Percentiles rank a stretch among this genome's conserved stretches.
phyloP scores from a whole-genome alignment of 2,888 invertebrate species.

The Agrochola lychnidis region DNA sequence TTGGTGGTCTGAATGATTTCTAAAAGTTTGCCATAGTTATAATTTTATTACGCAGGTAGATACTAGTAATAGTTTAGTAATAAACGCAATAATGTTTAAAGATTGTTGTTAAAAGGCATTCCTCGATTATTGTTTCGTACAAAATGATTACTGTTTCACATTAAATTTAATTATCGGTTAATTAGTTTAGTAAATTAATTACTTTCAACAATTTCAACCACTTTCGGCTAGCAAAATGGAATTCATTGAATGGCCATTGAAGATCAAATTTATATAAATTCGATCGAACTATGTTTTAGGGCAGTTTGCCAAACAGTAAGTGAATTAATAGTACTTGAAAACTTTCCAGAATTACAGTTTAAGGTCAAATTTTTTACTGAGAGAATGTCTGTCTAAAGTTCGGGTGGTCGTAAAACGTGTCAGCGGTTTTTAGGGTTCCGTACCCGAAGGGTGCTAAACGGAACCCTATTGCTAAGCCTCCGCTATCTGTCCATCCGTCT shows the following conservation, averaged over 20 bases:
- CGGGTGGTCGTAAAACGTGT: no score
- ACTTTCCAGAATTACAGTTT: constrained; percentile 1
- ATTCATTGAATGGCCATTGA: constrained; percentile 41
- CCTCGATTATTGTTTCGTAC: neutral
- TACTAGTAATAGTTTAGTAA: neutral
- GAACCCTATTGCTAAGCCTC: no score
- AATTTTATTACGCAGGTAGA: no score
- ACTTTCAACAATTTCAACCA: constrained; percentile 32
- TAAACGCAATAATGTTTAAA: neutral
- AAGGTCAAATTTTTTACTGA: neutral
- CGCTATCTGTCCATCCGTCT: no score
- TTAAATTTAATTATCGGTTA: constrained; percentile 12
- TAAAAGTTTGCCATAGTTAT: neutral
- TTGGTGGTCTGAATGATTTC: no score
- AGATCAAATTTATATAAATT: constrained; percentile 45
- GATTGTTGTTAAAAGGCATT: neutral
- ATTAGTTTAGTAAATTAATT: constrained; percentile 23
- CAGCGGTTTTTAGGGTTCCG: no score
- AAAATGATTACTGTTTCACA: constrained; percentile 10
- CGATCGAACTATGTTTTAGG: constrained; percentile 28
- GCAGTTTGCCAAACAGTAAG: constrained; percentile 35
- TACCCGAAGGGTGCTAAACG: no score
- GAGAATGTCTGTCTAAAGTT: no score
- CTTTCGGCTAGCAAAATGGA: constrained; percentile 25
- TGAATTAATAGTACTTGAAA: constrained; percentile 27